Conservation (phyloP, 2,797 vertebrate species). For the Microctenopoma stevenorrisi region DNA sequence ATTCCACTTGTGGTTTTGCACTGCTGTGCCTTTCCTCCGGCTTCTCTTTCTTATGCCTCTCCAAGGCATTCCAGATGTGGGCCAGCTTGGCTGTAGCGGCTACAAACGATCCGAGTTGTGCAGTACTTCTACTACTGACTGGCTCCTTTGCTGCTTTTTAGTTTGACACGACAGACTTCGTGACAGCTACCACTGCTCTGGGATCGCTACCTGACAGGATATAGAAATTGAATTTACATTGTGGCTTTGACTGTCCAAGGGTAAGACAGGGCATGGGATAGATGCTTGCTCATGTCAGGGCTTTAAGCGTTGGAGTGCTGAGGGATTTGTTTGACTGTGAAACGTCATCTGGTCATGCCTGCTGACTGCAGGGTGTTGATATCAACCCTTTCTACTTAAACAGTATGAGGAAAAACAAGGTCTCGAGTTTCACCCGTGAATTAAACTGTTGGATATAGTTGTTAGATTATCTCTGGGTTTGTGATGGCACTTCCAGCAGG, state of each 20-base stretch:
- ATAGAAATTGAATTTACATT: constrained; percentile 28
- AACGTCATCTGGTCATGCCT: neutral
- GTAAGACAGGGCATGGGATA: constrained; percentile 30
- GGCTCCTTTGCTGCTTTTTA: constrained; percentile 6
- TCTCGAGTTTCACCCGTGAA: constrained; percentile 4
- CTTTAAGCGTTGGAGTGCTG: constrained; percentile 4
- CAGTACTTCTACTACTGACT: constrained; percentile 20
- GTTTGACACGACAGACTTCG: constrained; percentile 27
- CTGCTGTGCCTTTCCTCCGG: constrained; percentile 43
- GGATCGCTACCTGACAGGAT: constrained; percentile 30
- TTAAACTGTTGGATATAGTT: neutral
- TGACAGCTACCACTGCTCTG: constrained; percentile 41
- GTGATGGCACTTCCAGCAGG: constrained; percentile 12
- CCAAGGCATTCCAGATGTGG: constrained; percentile 69
- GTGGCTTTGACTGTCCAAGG: constrained; percentile 42
- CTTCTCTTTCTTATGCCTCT: constrained; percentile 42
- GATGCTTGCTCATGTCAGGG: constrained; percentile 7
- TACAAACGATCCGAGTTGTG: constrained; percentile 43
- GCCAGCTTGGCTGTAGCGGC: constrained; percentile 23
- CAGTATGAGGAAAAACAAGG: constrained; percentile 2
- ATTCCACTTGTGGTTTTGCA: constrained; percentile 68
- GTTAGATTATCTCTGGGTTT: constrained; percentile 4
- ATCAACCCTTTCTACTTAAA: constrained; percentile 12
- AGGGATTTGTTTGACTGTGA: constrained; percentile 31
- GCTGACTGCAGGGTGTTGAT: constrained; percentile 9